Evolutionary conservation across 2,888 invertebrate species (phyloP), one percentile per base, ranked within the genome.

Genomic region (Drosophila imparisetae): DNA sequence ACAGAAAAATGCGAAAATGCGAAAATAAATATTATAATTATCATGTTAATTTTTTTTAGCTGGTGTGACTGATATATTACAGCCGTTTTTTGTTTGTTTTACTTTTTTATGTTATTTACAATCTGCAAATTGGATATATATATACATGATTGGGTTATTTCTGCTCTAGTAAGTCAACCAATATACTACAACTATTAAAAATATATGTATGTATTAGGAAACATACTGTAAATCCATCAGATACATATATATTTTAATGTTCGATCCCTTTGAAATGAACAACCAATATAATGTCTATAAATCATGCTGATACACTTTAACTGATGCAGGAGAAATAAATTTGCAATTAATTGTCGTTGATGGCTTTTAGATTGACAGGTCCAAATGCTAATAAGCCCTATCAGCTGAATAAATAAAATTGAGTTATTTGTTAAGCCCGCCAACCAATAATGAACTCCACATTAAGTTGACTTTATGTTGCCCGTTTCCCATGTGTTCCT

Each of bases 281-380:
- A 48, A 21, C 21, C 21, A 21, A 45, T 24, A 24, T 24, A 24
- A 24, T 24, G 24, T 24, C 1, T 2, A 24, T 42, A 42, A 21
- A 45, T 45, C 7, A 13, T 13, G 4, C 13, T 0, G 0, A 5
- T 27, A 15, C 45, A 45, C 15, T 45, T 21, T 24, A 45, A 24
- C 8, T 24, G 24, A 4, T 2, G 8, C 2, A 1, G 8, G 2
- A 24, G 4, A 24, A 45, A 45, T 24, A 45, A 45, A 8, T 45
- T 45, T 15, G 24, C 15, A 72, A 72, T 63, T 49, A 18, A 59
- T 65, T 76, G 76, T 73, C 67, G 69, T 69, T 76, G 65, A 70
- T 55, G 53, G 57, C 38, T 59, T 21, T 60, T 36, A 52, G 18
- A 42, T 21, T 7, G n/a, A 42, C 18, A 27, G 11, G 15, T 29